Conservation (phyloP, 2,113 vertebrate species). For the Vidua chalybeata region DNA sequence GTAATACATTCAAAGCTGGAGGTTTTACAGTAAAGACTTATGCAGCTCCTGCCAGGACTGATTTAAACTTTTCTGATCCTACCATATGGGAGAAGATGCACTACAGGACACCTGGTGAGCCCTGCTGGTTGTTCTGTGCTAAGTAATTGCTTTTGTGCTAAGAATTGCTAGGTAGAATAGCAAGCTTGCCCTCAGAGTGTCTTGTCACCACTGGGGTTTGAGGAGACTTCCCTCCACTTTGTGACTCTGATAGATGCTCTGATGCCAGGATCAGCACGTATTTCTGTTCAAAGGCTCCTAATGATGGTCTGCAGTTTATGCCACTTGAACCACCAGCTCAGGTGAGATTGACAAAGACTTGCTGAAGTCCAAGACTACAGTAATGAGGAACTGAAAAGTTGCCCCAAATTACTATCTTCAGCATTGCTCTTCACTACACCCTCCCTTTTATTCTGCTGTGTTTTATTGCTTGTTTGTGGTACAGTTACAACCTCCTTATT, state of each 20-base stretch:
- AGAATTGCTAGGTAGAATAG: neutral
- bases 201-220: neutral
- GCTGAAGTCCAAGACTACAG: neutral
- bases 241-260: neutral
- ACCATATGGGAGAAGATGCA: neutral
- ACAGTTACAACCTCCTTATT: neutral
- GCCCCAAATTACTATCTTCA: neutral
- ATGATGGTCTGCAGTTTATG: neutral
- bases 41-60: neutral
- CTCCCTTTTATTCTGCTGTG: neutral
- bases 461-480: conserved; percentile 14
- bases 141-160: neutral
- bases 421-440: neutral
- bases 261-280: neutral
- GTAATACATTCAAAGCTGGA: neutral
- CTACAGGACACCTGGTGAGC: neutral
- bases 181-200: neutral
- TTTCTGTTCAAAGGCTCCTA: neutral
- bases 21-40: neutral
- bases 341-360: neutral
- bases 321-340: neutral
- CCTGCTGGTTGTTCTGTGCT: neutral
- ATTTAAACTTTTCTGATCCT: neutral
- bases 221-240: neutral
- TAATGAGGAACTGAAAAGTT: neutral